phyloP scores from a whole-genome alignment of 2,888 invertebrate genomes.

The Girardia tigrina region DNA sequence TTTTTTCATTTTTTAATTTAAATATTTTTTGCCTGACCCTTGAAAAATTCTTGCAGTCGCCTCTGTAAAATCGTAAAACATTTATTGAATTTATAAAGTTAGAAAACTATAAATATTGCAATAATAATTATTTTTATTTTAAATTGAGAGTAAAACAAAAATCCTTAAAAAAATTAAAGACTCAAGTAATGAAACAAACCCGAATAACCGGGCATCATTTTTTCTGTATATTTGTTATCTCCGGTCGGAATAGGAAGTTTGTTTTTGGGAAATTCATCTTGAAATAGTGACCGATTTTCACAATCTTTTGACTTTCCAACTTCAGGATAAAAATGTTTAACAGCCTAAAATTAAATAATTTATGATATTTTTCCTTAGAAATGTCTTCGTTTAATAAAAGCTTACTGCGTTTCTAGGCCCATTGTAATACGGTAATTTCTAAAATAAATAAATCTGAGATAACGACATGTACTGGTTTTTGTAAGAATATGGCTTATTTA shows the following conservation, averaged over 20 bases:
- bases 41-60: no score
- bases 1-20: no score
- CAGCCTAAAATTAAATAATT: not conserved
- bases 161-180: no score
- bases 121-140: no score
- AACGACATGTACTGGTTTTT: no score
- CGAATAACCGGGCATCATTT: conserved; percentile 49
- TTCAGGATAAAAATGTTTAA: conserved; percentile 17
- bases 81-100: no score
- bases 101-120: no score
- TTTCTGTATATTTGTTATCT: conserved; percentile 48
- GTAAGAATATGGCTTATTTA: no score
- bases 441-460: no score
- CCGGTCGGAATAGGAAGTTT: conserved; percentile 44
- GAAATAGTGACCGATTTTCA: conserved; percentile 20
- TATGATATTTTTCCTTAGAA: not conserved
- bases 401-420: conserved; percentile 25
- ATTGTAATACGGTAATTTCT: conserved; percentile 29
- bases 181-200: not conserved
- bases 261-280: conserved; percentile 37
- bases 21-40: no score
- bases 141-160: no score
- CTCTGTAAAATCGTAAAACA: no score
- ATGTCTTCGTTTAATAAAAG: not conserved
- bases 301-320: not conserved